phyloP scores from a whole-genome alignment of 2,888 invertebrate genomes.

The Caradrina clavipalpis region DNA sequence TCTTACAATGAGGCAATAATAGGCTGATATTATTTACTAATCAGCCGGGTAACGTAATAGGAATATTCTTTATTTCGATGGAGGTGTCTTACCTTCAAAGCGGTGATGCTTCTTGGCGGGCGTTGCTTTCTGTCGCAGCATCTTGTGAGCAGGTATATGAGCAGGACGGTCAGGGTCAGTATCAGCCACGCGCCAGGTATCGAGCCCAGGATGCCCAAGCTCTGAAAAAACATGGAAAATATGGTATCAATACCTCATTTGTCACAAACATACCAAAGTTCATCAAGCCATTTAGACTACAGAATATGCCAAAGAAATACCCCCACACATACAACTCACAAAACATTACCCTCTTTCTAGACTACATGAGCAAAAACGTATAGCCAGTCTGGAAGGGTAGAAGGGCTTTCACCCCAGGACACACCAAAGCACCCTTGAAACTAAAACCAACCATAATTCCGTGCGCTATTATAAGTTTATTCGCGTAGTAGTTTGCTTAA shows the following conservation, averaged over 20 bases:
- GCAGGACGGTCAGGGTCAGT: slow-evolving; percentile 96
- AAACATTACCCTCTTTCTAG: neutral
- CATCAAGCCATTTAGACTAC: no score
- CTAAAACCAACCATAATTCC: neutral
- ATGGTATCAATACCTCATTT: neutral
- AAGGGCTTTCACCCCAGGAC: neutral
- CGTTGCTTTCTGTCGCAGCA: slow-evolving; percentile 98
- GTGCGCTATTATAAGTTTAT: neutral
- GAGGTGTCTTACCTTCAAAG: slow-evolving; percentile 92
- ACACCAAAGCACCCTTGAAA: neutral
- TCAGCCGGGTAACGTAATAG: no score
- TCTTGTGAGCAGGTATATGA: slow-evolving; percentile 98
- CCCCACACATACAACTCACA: neutral
- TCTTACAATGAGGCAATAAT: no score
- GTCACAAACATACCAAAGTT: no score
- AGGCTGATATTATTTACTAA: no score
- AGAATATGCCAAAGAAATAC: neutral
- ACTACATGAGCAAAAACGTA: no score
- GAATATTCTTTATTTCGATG: neutral
- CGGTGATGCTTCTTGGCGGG: slow-evolving; percentile 96
- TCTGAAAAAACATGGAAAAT: slow-evolving; percentile 90
- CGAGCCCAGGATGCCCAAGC: slow-evolving; percentile 97
- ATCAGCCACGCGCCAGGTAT: slow-evolving; percentile 98
- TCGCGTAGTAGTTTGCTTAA: slow-evolving; percentile 11
- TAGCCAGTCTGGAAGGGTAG: neutral